phyloP scores from a whole-genome alignment of 2,888 invertebrate genomes.

The Zhuqinia jingwanae region DNA sequence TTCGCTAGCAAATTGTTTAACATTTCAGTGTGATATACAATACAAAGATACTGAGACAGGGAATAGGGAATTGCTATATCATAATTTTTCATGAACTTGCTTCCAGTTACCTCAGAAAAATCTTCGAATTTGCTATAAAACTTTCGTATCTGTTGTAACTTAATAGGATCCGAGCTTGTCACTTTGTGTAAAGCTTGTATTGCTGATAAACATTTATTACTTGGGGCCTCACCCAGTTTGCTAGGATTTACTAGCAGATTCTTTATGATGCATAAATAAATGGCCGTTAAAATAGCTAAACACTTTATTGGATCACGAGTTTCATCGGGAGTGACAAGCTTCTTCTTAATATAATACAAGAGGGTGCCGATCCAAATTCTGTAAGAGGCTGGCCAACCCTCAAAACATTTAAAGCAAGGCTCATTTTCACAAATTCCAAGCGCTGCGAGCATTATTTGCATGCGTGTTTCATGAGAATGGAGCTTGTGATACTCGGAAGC shows the following conservation, averaged over 20 bases:
- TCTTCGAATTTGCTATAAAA: conserved; percentile 66
- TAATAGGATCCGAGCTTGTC: neutral
- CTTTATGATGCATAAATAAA: conserved; percentile 62
- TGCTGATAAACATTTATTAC: neutral
- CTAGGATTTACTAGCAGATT: conserved; percentile 59
- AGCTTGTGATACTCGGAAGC: no score
- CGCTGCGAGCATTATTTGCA: conserved; percentile 4
- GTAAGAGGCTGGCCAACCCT: conserved; percentile 52
- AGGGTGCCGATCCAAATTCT: conserved; percentile 59
- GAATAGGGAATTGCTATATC: conserved; percentile 64
- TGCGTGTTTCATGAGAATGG: conserved; percentile 19
- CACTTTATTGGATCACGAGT: neutral
- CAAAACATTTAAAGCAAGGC: conserved; percentile 1
- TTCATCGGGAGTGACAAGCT: neutral
- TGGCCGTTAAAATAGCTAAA: neutral
- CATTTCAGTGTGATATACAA: conserved; percentile 70
- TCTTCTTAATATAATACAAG: conserved; percentile 16
- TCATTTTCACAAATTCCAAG: neutral
- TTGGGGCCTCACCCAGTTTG: neutral
- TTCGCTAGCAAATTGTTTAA: conserved; percentile 74
- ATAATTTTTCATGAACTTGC: conserved; percentile 67
- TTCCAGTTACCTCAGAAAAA: conserved; percentile 24
- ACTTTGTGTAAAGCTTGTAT: neutral
- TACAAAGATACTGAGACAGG: conserved; percentile 70
- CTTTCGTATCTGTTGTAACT: conserved; percentile 9